Evolutionary conservation across 2,113 vertebrate species (phyloP).

Genomic region (Prinia subflava): DNA sequence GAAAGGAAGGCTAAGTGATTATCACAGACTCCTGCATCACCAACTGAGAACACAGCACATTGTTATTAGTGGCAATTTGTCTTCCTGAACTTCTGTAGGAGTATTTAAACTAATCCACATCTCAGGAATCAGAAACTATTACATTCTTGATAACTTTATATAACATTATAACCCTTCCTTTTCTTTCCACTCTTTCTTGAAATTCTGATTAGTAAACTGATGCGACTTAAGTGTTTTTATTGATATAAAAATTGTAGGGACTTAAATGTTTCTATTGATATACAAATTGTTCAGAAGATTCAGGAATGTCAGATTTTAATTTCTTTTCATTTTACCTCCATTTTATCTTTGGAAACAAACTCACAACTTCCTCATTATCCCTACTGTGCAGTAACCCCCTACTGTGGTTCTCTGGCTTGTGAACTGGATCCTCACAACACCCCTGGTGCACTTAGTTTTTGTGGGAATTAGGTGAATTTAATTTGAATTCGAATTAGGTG

Average conservation of each 20-base stretch:
- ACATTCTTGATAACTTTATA: not conserved
- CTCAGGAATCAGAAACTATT: not conserved
- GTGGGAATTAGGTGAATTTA: not conserved
- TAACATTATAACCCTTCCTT: not conserved
- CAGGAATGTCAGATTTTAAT: not conserved
- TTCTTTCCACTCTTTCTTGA: not conserved
- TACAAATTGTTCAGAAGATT: not conserved
- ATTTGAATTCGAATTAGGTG: too few relatives aligned
- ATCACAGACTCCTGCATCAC: not conserved
- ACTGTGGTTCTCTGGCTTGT: not conserved
- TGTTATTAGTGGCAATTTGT: not conserved
- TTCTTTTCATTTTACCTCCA: not conserved
- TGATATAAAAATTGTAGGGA: too few relatives aligned
- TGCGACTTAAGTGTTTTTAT: not conserved
- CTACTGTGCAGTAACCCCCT: not conserved
- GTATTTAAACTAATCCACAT: not conserved
- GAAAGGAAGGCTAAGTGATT: not conserved
- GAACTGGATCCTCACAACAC: not conserved
- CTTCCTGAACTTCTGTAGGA: not conserved
- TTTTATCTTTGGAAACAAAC: not conserved
- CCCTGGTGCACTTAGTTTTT: not conserved
- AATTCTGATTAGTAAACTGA: not conserved
- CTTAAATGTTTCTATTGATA: not conserved
- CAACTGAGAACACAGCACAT: not conserved
- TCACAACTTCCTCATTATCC: not conserved